These are phyloP conservation scores for Thecocarcelia acutangulata DNA, from an alignment of 2,888 invertebrate genomes.

Conservation along the genomic window DNA sequence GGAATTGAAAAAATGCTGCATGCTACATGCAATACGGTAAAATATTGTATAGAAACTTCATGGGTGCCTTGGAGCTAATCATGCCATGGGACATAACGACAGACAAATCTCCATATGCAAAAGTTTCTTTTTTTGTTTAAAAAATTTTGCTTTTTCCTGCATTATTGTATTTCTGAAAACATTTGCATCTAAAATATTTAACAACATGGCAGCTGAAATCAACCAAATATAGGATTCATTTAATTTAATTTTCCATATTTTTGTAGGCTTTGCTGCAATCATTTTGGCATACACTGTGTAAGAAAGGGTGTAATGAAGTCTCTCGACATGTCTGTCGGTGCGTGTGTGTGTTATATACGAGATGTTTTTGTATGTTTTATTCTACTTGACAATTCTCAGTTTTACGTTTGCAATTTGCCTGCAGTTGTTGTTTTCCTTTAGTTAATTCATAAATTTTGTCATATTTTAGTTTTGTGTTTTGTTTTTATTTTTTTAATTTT, in stretches of 20 bases:
- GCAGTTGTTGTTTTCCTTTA: slow-evolving; percentile 67
- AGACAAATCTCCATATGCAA: slow-evolving; percentile 53
- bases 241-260: slow-evolving; percentile 44
- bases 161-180: slow-evolving; percentile 14
- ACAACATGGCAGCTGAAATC: slow-evolving; percentile 68
- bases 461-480: slow-evolving; percentile 37
- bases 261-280: background rate
- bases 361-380: slow-evolving; percentile 50
- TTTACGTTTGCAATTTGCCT: slow-evolving; percentile 18
- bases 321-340: background rate
- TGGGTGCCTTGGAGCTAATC: slow-evolving; percentile 69
- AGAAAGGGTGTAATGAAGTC: slow-evolving; percentile 17
- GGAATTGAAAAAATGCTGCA: slow-evolving; percentile 37
- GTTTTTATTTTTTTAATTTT: slow-evolving; percentile 19
- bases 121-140: background rate
- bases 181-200: slow-evolving; percentile 58
- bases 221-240: slow-evolving; percentile 66
- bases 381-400: slow-evolving; percentile 23
- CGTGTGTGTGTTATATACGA: slow-evolving; percentile 34
- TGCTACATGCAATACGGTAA: slow-evolving; percentile 52
- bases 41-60: slow-evolving; percentile 60
- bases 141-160: background rate
- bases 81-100: slow-evolving; percentile 64
- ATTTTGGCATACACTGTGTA: slow-evolving; percentile 11
- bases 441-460: slow-evolving; percentile 69